A percentile compares a stretch with the other conserved stretches of the same genome.
These are phyloP conservation scores for Musca domestica DNA, from an alignment of 1,140 invertebrate genomes.

Conservation along the genomic window DNA sequence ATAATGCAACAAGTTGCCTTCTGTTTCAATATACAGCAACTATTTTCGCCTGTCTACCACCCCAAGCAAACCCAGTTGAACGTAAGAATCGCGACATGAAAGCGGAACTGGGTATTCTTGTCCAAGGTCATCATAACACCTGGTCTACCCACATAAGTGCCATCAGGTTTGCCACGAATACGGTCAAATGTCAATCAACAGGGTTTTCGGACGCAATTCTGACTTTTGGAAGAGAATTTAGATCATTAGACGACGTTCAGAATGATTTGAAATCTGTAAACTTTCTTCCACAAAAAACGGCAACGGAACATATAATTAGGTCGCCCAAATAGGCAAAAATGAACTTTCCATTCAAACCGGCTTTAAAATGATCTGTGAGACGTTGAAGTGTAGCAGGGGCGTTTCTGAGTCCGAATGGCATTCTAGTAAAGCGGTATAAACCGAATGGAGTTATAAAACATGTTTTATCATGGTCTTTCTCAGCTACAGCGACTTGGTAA, in stretches of 20 bases:
- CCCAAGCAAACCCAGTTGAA: constrained; percentile 50
- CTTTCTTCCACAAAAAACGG: constrained; percentile 1
- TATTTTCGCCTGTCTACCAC: constrained; percentile 35
- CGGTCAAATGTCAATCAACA: constrained; percentile 15
- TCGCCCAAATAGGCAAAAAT: constrained; percentile 13
- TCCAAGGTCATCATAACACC: background rate
- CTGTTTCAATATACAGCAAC: constrained; percentile 40
- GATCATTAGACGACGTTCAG: constrained; percentile 1
- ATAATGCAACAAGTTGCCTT: constrained; percentile 47
- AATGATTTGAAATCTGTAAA: background rate
- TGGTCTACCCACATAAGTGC: background rate
- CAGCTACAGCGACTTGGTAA: background rate
- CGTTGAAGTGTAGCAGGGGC: constrained; percentile 51
- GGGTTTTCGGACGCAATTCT: background rate
- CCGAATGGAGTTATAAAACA: constrained; percentile 53
- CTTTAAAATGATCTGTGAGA: constrained; percentile 40
- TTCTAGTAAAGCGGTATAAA: constrained; percentile 46
- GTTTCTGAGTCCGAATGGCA: constrained; percentile 54
- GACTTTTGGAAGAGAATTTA: constrained; percentile 2
- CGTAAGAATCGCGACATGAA: constrained; percentile 44
- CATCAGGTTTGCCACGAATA: constrained; percentile 19
- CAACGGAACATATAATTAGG: constrained; percentile 1
- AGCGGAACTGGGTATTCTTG: constrained; percentile 28
- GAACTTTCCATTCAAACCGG: background rate
- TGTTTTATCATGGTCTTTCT: constrained; percentile 42